Evolutionary conservation across 2,888 invertebrate genomes (phyloP), one percentile per base, ranked within the genome.

Genomic region (Uloborus plumipes): DNA sequence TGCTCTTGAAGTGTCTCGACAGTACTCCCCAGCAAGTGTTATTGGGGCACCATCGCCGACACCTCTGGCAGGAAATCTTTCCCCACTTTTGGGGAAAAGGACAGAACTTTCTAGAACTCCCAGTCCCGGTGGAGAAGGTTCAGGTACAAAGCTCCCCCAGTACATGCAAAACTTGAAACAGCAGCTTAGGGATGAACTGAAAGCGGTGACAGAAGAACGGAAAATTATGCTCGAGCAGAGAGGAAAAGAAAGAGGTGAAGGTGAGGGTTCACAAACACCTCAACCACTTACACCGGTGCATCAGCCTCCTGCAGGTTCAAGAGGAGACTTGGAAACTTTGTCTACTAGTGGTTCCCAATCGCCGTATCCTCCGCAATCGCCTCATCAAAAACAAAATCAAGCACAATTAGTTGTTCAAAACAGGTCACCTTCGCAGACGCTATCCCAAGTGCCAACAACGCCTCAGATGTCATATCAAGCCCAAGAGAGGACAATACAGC

Each of bases 161-260:
- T 87, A 87, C 80, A 87, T 88, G 82, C 86, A 87, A 66, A 86
- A 77, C 66, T 82, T 88, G 65, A 87, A 87, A 80, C 86, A 87
- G 53, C 88, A 88, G 81, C 85, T 88, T 31, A 84, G 86, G 72
- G 87, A 87, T 55, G 87, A 87, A 74, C 69, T 88, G 22, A 87
- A 86, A 66, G 85, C 85, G 11, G 85, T 85, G 0, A 84, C 86
- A 9, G 84, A 85, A 71, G 87, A 87, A 66, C 71, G 87, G 49
- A 84, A 81, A 61, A 73, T 85, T 4, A 66, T 82, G 70, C 22
- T 82, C 51, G 84, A 84, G 50, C 76, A 71, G 15, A 39, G 83
- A 18, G 73, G 80, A 0, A 69, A 73, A 47, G 58, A 49, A 9
- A 50, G 71, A 51, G 71, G 59, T n/a, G 71, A 71, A 50, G 66